phyloP scores from a whole-genome alignment of 2,888 invertebrate species.

The Vanessa cardui region DNA sequence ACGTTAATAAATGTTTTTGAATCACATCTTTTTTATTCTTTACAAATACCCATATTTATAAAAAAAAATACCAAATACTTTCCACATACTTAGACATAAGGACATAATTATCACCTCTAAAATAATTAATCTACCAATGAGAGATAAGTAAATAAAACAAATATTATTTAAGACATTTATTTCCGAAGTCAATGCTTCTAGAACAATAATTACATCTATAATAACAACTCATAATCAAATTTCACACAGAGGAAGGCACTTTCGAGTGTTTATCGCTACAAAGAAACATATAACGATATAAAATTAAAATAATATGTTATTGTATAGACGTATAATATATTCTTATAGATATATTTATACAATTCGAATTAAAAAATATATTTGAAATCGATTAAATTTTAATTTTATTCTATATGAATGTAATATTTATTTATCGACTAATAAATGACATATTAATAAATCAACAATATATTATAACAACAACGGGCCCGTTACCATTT shows the following conservation, averaged over 20 bases:
- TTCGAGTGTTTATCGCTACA: conserved; percentile 46
- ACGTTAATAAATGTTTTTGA: conserved; percentile 16
- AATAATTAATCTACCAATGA: no score
- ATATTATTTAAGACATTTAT: conserved; percentile 49
- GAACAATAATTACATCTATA: conserved; percentile 47
- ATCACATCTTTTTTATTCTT: background rate
- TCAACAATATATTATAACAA: conserved; percentile 12
- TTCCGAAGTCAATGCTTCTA: conserved; percentile 50
- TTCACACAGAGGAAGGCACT: conserved; percentile 61
- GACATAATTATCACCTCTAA: no score
- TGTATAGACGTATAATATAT: background rate
- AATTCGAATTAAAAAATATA: background rate
- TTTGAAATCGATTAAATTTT: background rate
- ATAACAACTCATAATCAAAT: conserved; percentile 30
- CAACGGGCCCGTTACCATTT: background rate
- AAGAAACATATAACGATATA: conserved; percentile 5
- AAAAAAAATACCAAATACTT: no score
- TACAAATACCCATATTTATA: no score
- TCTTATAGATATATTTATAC: background rate
- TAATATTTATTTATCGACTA: background rate
- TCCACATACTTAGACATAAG: no score
- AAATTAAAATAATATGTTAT: background rate
- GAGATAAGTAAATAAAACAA: conserved; percentile 23
- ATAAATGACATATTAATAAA: conserved; percentile 9
- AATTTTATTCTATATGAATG: background rate